These are phyloP conservation scores for Platichthys flesus DNA, from an alignment of 2,113 vertebrate genomes.

Conservation along the genomic window DNA sequence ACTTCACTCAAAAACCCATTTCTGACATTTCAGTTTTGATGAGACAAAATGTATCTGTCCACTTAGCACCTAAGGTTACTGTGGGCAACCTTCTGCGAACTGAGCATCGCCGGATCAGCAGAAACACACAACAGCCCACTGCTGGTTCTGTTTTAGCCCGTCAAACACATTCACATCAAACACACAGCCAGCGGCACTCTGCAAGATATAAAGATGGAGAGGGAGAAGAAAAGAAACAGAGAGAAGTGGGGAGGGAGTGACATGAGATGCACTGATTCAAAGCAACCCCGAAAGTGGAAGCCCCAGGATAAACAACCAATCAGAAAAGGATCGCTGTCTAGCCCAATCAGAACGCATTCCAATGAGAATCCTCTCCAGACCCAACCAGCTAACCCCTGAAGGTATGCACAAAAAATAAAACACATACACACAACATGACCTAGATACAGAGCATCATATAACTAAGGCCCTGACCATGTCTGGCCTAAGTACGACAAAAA, in stretches of 20 bases:
- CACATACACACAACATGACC: slow-evolving; percentile 53
- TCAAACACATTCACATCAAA: slow-evolving; percentile 75
- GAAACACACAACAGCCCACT: slow-evolving; percentile 57
- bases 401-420: slow-evolving; percentile 42
- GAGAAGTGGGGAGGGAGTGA: slow-evolving; percentile 33
- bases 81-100: slow-evolving; percentile 36
- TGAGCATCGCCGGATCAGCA: slow-evolving; percentile 12
- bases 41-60: slow-evolving; percentile 22
- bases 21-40: slow-evolving; percentile 18
- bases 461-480: slow-evolving; percentile 48
- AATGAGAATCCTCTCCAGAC: slow-evolving; percentile 68
- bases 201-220: slow-evolving; percentile 47
- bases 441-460: slow-evolving; percentile 48
- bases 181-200: slow-evolving; percentile 57
- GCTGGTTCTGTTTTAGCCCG: slow-evolving; percentile 74
- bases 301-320: slow-evolving; percentile 70
- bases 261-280: slow-evolving; percentile 60
- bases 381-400: slow-evolving; percentile 36
- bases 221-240: slow-evolving; percentile 42
- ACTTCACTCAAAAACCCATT: not conserved
- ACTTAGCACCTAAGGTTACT: slow-evolving; percentile 54
- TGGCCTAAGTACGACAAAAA: slow-evolving; percentile 28
- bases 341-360: slow-evolving; percentile 73
- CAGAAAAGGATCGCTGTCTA: slow-evolving; percentile 54
- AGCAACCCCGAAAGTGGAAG: slow-evolving; percentile 57